These are phyloP conservation scores for Danio choprae DNA, from an alignment of 2,797 vertebrate species.

Conservation along the genomic window DNA sequence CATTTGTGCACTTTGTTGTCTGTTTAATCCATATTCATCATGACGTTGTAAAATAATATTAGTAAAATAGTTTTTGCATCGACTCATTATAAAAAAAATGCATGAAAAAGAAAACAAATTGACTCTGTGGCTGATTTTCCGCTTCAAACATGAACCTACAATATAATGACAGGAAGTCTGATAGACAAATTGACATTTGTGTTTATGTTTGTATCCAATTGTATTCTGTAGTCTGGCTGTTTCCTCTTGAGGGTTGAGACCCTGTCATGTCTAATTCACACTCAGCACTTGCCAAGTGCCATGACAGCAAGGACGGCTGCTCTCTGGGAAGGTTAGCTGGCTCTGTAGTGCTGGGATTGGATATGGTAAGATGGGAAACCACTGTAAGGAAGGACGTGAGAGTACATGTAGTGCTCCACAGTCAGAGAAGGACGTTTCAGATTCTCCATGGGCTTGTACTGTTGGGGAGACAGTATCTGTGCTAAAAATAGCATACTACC, in stretches of 20 bases:
- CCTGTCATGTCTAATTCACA: constrained; percentile 29
- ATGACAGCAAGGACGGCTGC: constrained; percentile 6
- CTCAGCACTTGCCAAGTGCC: constrained; percentile 12
- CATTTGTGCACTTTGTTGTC: too few relatives aligned
- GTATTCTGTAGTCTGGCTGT: constrained; percentile 3
- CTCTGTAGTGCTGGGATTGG: constrained; percentile 21
- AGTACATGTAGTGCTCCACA: background rate
- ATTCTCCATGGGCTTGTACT: background rate
- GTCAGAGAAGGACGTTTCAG: constrained; percentile 11
- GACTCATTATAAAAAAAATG: too few relatives aligned
- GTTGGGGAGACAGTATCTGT: background rate
- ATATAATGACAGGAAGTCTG: background rate
- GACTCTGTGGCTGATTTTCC: background rate
- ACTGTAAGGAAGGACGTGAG: background rate
- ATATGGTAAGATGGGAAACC: constrained; percentile 6
- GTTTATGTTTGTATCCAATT: constrained; percentile 3
- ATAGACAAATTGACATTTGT: background rate
- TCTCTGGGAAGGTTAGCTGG: constrained; percentile 37
- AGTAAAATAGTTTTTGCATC: too few relatives aligned
- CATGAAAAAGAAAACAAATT: too few relatives aligned
- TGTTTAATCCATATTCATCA: too few relatives aligned
- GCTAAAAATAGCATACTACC: background rate
- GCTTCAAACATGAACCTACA: background rate
- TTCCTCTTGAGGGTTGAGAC: constrained; percentile 13
- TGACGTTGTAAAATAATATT: too few relatives aligned